Percentiles rank a stretch among this genome's conserved stretches.
These are phyloP conservation scores for Dasypus novemcinctus DNA, from an alignment of 2,113 vertebrate genomes.

Conservation along the genomic window DNA sequence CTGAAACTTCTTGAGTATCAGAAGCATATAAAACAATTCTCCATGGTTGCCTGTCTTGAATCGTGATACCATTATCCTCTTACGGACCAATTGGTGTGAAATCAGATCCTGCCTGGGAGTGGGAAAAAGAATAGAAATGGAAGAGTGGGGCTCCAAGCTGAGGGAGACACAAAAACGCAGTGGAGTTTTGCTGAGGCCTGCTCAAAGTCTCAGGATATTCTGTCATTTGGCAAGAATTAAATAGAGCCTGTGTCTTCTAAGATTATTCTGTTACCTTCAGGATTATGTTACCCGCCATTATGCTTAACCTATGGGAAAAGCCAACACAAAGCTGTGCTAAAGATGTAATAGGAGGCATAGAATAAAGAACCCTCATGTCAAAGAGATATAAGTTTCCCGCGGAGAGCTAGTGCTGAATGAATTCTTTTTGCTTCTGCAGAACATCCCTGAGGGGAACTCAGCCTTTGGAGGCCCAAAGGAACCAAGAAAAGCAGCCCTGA, in stretches of 20 bases:
- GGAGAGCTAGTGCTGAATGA: slow-evolving; percentile 48
- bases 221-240: slow-evolving; percentile 79
- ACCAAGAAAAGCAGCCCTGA: background rate
- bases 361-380: slow-evolving; percentile 69
- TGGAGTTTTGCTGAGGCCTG: slow-evolving; percentile 59
- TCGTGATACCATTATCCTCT: slow-evolving; percentile 74
- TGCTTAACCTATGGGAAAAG: slow-evolving; percentile 76
- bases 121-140: slow-evolving; percentile 58
- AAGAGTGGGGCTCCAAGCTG: slow-evolving; percentile 55
- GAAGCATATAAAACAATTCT: slow-evolving; percentile 76
- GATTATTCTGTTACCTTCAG: slow-evolving; percentile 79
- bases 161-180: slow-evolving; percentile 56
- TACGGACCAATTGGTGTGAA: slow-evolving; percentile 71
- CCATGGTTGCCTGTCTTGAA: slow-evolving; percentile 74
- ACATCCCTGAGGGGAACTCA: slow-evolving; percentile 19
- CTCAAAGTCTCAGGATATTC: slow-evolving; percentile 65
- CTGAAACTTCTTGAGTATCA: slow-evolving; percentile 70
- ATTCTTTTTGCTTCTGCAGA: slow-evolving; percentile 56
- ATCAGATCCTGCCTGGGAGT: slow-evolving; percentile 67
- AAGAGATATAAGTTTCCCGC: slow-evolving; percentile 73
- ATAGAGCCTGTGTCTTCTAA: slow-evolving; percentile 73
- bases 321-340: slow-evolving; percentile 63
- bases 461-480: background rate
- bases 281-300: slow-evolving; percentile 75
- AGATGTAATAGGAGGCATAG: slow-evolving; percentile 71